Evolutionary conservation across 2,888 invertebrate genomes (phyloP).

Genomic region (Megalurothrips usitatus): DNA sequence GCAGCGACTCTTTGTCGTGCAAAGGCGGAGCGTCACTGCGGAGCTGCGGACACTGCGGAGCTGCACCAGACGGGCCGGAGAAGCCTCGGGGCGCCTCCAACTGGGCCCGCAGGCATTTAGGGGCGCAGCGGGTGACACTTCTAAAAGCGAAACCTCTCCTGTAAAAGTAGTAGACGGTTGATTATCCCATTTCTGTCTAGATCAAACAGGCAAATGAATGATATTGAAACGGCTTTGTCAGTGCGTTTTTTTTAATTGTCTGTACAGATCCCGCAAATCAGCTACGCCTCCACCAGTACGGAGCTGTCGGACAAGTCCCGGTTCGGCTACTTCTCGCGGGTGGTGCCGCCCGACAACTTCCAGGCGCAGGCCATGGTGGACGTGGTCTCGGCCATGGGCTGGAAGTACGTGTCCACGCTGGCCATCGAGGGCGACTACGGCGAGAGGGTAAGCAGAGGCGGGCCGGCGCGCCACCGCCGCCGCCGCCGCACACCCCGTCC

Average conservation of each 20-base stretch:
- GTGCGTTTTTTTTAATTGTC: neutral
- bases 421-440: constrained; percentile 62
- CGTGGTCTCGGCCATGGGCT: constrained; percentile 62
- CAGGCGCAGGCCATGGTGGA: constrained; percentile 71
- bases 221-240: neutral
- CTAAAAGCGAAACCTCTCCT: no score
- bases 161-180: no score
- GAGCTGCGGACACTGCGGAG: no score
- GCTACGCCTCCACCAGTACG: constrained; percentile 71
- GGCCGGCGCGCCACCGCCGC: neutral
- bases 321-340: constrained; percentile 71
- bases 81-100: no score
- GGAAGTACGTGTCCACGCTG: constrained; percentile 74
- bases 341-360: constrained; percentile 72
- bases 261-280: constrained; percentile 60
- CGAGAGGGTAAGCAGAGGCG: constrained; percentile 38
- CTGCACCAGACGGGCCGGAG: no score
- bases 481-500: no score
- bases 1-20: no score
- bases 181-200: no score
- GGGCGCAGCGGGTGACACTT: no score
- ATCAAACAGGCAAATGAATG: no score
- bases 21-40: no score
- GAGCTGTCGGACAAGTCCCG: constrained; percentile 70
- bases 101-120: no score